Evolutionary conservation across 2,888 invertebrate genomes (phyloP).

Genomic region (Spodoptera littoralis): DNA sequence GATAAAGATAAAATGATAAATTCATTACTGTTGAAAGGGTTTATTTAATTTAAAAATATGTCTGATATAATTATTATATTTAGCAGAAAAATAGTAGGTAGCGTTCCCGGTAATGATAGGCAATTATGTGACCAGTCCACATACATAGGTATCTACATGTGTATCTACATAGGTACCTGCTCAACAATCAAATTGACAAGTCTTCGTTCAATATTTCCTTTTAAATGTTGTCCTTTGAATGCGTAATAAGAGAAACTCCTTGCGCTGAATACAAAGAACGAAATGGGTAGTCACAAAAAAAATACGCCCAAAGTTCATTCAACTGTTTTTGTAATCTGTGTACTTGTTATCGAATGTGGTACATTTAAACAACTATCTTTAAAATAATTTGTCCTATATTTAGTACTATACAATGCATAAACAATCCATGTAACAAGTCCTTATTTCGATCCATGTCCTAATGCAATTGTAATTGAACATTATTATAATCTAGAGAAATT

Average conservation of each 20-base stretch:
- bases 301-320: constrained; percentile 77
- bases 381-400: too few relatives aligned
- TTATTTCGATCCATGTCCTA: too few relatives aligned
- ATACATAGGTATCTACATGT: constrained; percentile 2
- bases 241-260: constrained; percentile 82
- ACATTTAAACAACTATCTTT: too few relatives aligned
- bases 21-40: too few relatives aligned
- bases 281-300: constrained; percentile 71
- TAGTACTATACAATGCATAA: too few relatives aligned
- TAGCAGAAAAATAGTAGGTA: too few relatives aligned
- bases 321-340: constrained; percentile 68
- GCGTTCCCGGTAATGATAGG: too few relatives aligned
- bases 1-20: too few relatives aligned
- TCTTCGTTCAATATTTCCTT: constrained; percentile 83
- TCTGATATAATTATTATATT: not conserved
- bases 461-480: too few relatives aligned
- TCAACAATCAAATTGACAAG: constrained; percentile 50
- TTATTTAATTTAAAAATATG: too few relatives aligned
- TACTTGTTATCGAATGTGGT: constrained; percentile 9
- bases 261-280: constrained; percentile 82
- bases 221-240: constrained; percentile 85
- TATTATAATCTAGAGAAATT: too few relatives aligned
- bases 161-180: not conserved
- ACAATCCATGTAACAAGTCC: too few relatives aligned
- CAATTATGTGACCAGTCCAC: not conserved